phyloP scores from a whole-genome alignment of 53 echinoderm and acorn worm genomes.

The Hippasteria phrygiana region DNA sequence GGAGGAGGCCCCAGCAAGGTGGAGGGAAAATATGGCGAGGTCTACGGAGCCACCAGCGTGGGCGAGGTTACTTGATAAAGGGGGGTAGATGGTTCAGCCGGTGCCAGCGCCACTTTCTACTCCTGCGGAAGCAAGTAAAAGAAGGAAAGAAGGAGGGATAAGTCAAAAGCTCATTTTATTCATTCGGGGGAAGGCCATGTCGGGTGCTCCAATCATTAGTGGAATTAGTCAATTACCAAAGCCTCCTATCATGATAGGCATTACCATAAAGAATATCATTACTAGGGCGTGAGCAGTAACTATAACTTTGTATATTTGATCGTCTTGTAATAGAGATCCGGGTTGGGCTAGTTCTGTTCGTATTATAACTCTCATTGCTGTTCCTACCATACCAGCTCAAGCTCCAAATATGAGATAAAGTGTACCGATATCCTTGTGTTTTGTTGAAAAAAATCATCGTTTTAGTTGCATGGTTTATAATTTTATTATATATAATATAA shows the following conservation, averaged over 20 bases:
- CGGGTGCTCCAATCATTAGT: conserved; percentile 83
- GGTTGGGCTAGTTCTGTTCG: conserved; percentile 81
- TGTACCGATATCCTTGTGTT: conserved; percentile 87
- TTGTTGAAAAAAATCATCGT: conserved; percentile 88
- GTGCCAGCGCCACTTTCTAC: conserved; percentile 86
- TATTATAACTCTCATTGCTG: conserved; percentile 81
- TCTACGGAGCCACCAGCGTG: conserved; percentile 82
- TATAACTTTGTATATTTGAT: conserved; percentile 82
- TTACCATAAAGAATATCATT: conserved; percentile 89
- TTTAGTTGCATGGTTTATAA: conserved; percentile 61
- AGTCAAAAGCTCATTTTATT: conserved; percentile 89
- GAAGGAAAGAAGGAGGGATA: conserved; percentile 76
- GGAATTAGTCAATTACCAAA: conserved; percentile 84
- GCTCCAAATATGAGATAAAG: conserved; percentile 79
- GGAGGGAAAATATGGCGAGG: conserved; percentile 81
- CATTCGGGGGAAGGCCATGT: conserved; percentile 89
- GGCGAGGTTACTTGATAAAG: conserved; percentile 72
- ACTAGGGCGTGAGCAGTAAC: conserved; percentile 82
- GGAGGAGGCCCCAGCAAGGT: conserved; percentile 79
- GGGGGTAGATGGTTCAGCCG: conserved; percentile 82
- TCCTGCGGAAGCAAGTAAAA: conserved; percentile 74
- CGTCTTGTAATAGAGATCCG: conserved; percentile 73
- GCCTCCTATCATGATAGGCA: conserved; percentile 88
- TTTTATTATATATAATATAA: conserved; percentile 54
- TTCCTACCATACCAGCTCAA: conserved; percentile 81